phyloP scores from a whole-genome alignment of 92 coral and sea anemone genomes.

The Micromussa lordhowensis region DNA sequence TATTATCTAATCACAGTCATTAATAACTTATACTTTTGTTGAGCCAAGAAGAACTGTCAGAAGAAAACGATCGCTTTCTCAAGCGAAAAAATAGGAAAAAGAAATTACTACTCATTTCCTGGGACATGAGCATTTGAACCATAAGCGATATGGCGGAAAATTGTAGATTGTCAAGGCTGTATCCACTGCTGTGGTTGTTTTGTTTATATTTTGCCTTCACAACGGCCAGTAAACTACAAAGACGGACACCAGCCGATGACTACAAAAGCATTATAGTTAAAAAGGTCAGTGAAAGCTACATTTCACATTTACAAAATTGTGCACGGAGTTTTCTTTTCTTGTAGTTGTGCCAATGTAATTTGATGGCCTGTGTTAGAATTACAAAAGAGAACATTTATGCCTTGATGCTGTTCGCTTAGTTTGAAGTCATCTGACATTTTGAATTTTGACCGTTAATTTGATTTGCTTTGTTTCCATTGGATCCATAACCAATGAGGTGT shows the following conservation, averaged over 20 bases:
- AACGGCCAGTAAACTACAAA: constrained; percentile 16
- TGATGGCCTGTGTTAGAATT: not conserved
- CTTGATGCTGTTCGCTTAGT: not conserved
- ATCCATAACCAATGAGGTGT: not conserved
- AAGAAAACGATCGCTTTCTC: constrained; percentile 8
- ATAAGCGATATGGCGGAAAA: constrained; percentile 13
- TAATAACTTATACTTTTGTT: constrained; percentile 19
- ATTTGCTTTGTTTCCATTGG: not conserved
- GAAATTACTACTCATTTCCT: no score
- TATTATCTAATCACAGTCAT: constrained; percentile 48
- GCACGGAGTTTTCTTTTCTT: not conserved
- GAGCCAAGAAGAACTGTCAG: not conserved
- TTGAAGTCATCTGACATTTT: constrained; percentile 23
- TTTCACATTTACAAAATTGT: not conserved
- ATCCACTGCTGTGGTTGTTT: constrained; percentile 5
- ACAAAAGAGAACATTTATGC: not conserved
- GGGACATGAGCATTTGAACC: constrained; percentile 34
- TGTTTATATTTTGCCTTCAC: constrained; percentile 31
- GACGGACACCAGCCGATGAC: constrained; percentile 29
- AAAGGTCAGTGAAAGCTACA: constrained; percentile 33
- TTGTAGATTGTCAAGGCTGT: constrained; percentile 2
- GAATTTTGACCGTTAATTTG: not conserved
- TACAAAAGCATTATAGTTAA: constrained; percentile 39
- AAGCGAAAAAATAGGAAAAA: not conserved
- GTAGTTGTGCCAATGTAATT: no score